Base-by-base conservation (phyloP, 2,113 vertebrate species). In the Micronycteris hirsuta region DNA sequence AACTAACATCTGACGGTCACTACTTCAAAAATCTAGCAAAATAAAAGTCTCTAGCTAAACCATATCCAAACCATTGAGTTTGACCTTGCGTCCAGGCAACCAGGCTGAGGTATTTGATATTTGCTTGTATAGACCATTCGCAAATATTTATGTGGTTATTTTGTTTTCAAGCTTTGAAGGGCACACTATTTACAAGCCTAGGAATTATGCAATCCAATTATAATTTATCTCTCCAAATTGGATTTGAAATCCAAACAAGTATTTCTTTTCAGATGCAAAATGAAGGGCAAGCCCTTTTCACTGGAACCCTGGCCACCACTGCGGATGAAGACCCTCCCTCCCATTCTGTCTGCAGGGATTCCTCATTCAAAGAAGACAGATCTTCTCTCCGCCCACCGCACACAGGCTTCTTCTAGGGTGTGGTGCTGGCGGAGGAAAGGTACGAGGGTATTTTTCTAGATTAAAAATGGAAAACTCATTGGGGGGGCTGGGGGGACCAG, bases 21-120 rank as follows among this genome's bases (percentile, higher is more conserved):
- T 74, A 80, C 81, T 45, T 92, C 83, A 85, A 92, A n/a, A 93
- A 84, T 82, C 68, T 95, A 58, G 74, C 84, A 95, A 97, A 97
- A 70, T 89, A 93, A 91, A 70, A 58, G 71, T 43, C 52, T 90
- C 58, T 45, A 91, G 93, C 85, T 92, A 94, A 92, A 87, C 76
- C 93, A 83, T 80, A 93, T 91, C 91, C 93, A 97, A 97, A 97
- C 38, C 36, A 96, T 92, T 96, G 96, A 80, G 86, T 96, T 65
- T 91, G 58, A 97, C 80, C 43, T 71, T 54, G 78, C 87, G 71
- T 95, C 93, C 86, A 89, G 89, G 65, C 89, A 96, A 93, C 67
- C 63, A 70, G 63, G 83, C 94, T 93, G 54, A 92, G 41, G 36
- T 86, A 85, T 83, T 41, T 71, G 67, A 94, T 91, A 80, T 83